Percentiles rank a stretch among this genome's conserved stretches.
Evolutionary conservation across 2,113 vertebrate species (phyloP).

Genomic region (Sander vitreus): DNA sequence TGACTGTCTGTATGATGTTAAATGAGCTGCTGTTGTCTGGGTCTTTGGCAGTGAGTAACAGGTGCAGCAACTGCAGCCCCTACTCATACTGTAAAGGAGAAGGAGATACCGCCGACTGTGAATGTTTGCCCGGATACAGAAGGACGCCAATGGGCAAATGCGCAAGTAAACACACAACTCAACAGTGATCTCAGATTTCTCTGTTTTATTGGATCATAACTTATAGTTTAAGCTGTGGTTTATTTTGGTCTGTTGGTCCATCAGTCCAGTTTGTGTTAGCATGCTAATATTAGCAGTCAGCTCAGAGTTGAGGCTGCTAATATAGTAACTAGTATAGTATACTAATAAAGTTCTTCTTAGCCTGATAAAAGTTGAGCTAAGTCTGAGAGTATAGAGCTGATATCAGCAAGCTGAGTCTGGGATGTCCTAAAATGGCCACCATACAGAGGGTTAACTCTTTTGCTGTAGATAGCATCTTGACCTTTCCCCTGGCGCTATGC

Average conservation of each 20-base stretch:
- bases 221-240: too few relatives aligned
- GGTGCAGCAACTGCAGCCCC: constrained; percentile 84
- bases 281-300: neutral
- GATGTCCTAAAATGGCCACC: neutral
- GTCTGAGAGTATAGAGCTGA: neutral
- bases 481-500: neutral
- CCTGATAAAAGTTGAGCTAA: neutral
- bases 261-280: neutral
- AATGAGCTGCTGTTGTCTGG: constrained; percentile 22
- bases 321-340: too few relatives aligned
- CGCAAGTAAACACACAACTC: constrained; percentile 59
- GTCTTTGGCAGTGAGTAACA: constrained; percentile 81
- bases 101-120: constrained; percentile 71
- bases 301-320: too few relatives aligned
- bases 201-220: neutral
- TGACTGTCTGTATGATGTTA: neutral
- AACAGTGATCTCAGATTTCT: neutral
- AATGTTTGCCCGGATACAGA: constrained; percentile 87
- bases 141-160: constrained; percentile 64
- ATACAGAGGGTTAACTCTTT: neutral
- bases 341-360: neutral
- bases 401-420: neutral
- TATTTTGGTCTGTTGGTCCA: neutral
- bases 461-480: neutral
- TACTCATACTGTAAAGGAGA: constrained; percentile 86